Conservation (phyloP, 1,140 invertebrate genomes). For the Pogonomyrmex barbatus region DNA sequence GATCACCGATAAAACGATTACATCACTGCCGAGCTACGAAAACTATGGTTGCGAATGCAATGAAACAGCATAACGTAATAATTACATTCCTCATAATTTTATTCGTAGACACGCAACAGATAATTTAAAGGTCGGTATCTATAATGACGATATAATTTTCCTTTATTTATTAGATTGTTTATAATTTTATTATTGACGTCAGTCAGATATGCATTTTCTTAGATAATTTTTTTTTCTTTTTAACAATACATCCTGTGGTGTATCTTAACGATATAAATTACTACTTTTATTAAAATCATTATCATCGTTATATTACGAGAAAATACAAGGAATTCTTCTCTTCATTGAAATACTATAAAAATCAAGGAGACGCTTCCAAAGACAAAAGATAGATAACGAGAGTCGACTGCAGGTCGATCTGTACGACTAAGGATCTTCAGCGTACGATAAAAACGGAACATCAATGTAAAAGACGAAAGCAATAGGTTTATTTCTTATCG, state of each 20-base stretch:
- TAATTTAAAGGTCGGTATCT: background rate
- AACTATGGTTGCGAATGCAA: background rate
- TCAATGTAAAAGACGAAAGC: constrained; percentile 59
- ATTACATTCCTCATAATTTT: background rate
- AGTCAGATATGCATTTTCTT: background rate
- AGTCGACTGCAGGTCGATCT: constrained; percentile 16
- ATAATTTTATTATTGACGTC: background rate
- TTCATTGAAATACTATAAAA: background rate
- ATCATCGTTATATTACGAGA: background rate
- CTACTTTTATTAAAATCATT: background rate
- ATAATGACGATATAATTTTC: background rate
- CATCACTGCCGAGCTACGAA: background rate
- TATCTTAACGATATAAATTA: background rate
- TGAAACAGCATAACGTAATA: constrained; percentile 1
- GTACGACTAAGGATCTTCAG: constrained; percentile 9
- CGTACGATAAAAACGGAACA: constrained; percentile 64
- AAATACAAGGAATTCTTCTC: background rate
- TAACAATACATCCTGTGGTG: background rate
- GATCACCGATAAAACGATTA: constrained; percentile 21
- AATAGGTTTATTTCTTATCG: constrained; percentile 70
- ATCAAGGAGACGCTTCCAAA: background rate
- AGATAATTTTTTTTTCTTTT: background rate
- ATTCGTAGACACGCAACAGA: background rate
- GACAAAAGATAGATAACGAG: constrained; percentile 5
- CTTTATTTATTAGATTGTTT: constrained; percentile 1